phyloP scores from a whole-genome alignment of 2,113 vertebrate species.

The Bubalus kerabau region DNA sequence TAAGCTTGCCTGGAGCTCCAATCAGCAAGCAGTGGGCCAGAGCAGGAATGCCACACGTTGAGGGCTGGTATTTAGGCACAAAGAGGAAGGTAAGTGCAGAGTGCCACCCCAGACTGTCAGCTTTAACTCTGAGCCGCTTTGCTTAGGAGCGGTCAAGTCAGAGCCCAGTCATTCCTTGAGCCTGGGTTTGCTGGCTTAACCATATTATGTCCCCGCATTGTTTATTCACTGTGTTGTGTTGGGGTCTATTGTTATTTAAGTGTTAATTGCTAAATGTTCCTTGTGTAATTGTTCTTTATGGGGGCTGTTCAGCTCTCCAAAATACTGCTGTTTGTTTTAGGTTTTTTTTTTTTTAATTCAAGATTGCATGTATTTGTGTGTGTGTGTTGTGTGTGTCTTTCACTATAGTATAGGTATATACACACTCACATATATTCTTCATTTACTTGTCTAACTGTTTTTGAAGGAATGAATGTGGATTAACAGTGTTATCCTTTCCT shows the following conservation, averaged over 20 bases:
- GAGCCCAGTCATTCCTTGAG: conserved; percentile 66
- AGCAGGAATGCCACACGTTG: conserved; percentile 39
- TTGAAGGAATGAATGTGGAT: conserved; percentile 85
- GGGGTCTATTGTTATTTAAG: conserved; percentile 80
- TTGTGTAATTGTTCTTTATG: conserved; percentile 74
- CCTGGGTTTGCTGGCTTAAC: conserved; percentile 69
- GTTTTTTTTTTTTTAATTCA: conserved; percentile 32
- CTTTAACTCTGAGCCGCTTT: conserved; percentile 36
- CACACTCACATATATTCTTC: conserved; percentile 79
- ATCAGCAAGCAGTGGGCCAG: conserved; percentile 48
- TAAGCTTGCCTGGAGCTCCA: conserved; percentile 36
- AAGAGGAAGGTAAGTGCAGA: conserved; percentile 75
- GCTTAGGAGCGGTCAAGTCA: conserved; percentile 48
- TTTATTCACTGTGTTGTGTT: conserved; percentile 74
- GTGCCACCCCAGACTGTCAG: conserved; percentile 65
- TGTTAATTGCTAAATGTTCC: conserved; percentile 80
- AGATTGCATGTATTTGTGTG: conserved; percentile 48
- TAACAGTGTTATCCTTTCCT: conserved; percentile 86
- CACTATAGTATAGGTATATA: conserved; percentile 73
- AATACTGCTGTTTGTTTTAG: conserved; percentile 66
- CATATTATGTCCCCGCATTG: conserved; percentile 69
- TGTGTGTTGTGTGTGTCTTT: conserved; percentile 31
- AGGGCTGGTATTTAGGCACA: conserved; percentile 64
- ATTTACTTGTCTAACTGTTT: conserved; percentile 84
- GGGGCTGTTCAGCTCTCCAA: conserved; percentile 63